Percentiles rank a stretch among this genome's conserved stretches.
Conservation (phyloP, 2,797 vertebrate genomes). For the Huso huso region DNA sequence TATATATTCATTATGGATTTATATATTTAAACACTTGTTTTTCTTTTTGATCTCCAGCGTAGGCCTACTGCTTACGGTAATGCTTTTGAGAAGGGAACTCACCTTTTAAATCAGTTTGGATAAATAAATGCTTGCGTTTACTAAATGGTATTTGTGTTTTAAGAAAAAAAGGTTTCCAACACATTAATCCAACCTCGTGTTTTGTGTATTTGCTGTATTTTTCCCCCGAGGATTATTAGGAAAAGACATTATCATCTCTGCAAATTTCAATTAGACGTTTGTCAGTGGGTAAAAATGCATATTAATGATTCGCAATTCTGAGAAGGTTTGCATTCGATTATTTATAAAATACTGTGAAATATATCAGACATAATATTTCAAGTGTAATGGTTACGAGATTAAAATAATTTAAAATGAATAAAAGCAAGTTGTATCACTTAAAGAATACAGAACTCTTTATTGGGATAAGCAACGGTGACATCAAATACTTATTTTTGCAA, state of each 20-base stretch:
- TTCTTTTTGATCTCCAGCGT: too few relatives aligned
- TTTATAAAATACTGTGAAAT: background rate
- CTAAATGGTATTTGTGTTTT: background rate
- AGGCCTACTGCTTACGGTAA: too few relatives aligned
- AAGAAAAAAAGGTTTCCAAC: background rate
- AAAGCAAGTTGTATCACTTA: too few relatives aligned
- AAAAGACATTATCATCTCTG: conserved; percentile 38
- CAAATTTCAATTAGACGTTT: conserved; percentile 50
- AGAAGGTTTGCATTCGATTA: conserved; percentile 5
- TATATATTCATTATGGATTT: too few relatives aligned
- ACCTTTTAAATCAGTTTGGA: background rate
- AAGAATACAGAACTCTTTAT: too few relatives aligned
- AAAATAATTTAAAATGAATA: background rate
- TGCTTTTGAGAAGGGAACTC: too few relatives aligned
- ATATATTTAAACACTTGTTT: too few relatives aligned
- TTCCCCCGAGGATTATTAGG: conserved; percentile 27
- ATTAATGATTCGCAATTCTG: conserved; percentile 30
- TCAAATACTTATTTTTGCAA: too few relatives aligned
- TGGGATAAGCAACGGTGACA: too few relatives aligned
- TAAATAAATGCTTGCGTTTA: background rate
- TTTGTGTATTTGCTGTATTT: background rate
- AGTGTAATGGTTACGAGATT: background rate
- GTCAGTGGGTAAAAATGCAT: conserved; percentile 44
- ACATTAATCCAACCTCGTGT: background rate
- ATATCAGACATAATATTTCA: conserved; percentile 1